Evolutionary conservation across 1,140 invertebrate genomes (phyloP), one percentile per base, ranked within the genome.

Genomic region (Drosophila prosaltans): DNA sequence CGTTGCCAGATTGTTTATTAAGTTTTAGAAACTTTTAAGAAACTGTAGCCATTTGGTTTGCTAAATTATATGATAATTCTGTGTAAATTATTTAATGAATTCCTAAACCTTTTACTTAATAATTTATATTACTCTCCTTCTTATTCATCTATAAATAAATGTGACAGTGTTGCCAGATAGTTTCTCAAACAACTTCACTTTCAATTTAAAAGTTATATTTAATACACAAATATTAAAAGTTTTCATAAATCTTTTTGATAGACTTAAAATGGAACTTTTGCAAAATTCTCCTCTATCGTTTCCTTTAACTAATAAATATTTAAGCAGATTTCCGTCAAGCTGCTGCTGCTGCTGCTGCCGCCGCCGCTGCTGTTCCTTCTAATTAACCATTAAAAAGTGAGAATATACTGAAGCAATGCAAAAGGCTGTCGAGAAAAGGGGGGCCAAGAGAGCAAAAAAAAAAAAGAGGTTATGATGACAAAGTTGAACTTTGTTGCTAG

Each of bases 401-500:
- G 64, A 69, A 73, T 69, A 36, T 40, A 16, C 24, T 45, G 8
- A 10, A 51, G 45, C 45, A 51, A 51, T 30, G 26, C 24, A 73
- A 54, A 30, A 24, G n/a, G 57, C 11, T 39, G 10, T 11, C 36
- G 40, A 26, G n/a, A 63, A 40, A 61, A 68, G 77, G 80, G 74
- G 71, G 61, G 69, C 43, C 58, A 66, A 58, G 51, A 16, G 16
- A 16, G 16, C 16, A 40, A 71, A 60, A 80, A 59, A 67, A 71
- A 72, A 70, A 83, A 74, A 43, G 74, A 74, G 78, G 74, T 78
- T 85, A 86, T 75, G 81, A 86, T 75, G 81, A 75, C 65, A 85
- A 86, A 86, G 82, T 86, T 81, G 21, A 86, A 86, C 82, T 85
- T 85, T 86, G 78, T 60, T 69, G 74, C 71, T 78, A 77, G 81